phyloP scores from a whole-genome alignment of 2,797 vertebrate species.

The Coluber constrictor region DNA sequence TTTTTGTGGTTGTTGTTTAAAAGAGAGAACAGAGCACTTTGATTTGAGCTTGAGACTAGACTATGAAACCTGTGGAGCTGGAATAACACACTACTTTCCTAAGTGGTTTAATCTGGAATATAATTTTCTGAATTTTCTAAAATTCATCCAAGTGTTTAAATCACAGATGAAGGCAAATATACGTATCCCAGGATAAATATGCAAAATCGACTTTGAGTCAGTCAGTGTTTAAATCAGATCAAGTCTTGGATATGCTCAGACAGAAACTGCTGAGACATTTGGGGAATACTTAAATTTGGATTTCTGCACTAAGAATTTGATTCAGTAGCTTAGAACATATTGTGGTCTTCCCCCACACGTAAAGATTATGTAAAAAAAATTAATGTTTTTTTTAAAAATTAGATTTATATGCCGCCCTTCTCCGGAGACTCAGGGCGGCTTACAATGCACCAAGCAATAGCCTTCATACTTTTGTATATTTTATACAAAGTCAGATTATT shows the following conservation, averaged over 20 bases:
- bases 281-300: neutral
- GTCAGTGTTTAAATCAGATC: neutral
- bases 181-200: too few species aligned
- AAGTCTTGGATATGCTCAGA: neutral
- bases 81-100: neutral
- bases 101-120: neutral
- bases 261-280: neutral
- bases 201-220: too few species aligned
- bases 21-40: neutral
- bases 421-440: too few species aligned
- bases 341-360: neutral
- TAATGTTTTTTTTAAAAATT: neutral
- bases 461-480: too few species aligned
- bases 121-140: neutral
- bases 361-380: neutral
- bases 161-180: too few species aligned
- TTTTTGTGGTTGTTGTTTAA: neutral
- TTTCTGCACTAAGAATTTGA: neutral
- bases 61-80: too few species aligned
- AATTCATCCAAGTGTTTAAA: neutral
- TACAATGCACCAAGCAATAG: too few species aligned
- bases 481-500: too few species aligned
- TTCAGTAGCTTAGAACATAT: neutral
- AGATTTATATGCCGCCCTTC: too few species aligned
- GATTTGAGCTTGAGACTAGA: too few species aligned